Conservation (phyloP, 2,797 vertebrate genomes). For the Phrynocephalus vlangalii region DNA sequence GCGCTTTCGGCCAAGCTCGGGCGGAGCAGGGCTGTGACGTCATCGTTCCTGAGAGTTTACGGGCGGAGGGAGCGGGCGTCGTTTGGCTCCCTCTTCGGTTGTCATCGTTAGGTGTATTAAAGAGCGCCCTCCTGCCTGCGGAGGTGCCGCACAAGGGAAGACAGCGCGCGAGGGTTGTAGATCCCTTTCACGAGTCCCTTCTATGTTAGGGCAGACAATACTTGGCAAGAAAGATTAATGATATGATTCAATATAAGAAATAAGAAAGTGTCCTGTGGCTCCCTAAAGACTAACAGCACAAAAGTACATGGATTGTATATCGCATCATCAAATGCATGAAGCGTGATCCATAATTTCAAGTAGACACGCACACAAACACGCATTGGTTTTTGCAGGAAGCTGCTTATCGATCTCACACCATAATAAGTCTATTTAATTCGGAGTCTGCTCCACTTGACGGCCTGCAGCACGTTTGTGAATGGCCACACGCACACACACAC, state of each 20-base stretch:
- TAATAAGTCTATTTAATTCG: background rate
- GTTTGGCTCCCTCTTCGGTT: too few relatives aligned
- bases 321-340: background rate
- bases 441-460: background rate
- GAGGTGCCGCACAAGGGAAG: too few relatives aligned
- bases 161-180: too few relatives aligned
- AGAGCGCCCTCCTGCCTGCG: too few relatives aligned
- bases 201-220: background rate
- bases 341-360: background rate
- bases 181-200: background rate
- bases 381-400: background rate
- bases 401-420: too few relatives aligned
- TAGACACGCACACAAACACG: background rate
- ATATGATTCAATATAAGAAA: background rate
- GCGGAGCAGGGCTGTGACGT: too few relatives aligned
- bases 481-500: too few relatives aligned
- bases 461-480: too few relatives aligned
- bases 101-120: background rate
- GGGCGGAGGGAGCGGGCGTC: background rate
- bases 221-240: background rate
- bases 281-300: background rate
- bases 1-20: too few relatives aligned
- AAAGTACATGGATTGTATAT: background rate
- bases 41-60: too few relatives aligned
- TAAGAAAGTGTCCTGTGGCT: background rate